These are phyloP conservation scores for Agrochola litura DNA, from an alignment of 2,888 invertebrate genomes.

Conservation along the genomic window DNA sequence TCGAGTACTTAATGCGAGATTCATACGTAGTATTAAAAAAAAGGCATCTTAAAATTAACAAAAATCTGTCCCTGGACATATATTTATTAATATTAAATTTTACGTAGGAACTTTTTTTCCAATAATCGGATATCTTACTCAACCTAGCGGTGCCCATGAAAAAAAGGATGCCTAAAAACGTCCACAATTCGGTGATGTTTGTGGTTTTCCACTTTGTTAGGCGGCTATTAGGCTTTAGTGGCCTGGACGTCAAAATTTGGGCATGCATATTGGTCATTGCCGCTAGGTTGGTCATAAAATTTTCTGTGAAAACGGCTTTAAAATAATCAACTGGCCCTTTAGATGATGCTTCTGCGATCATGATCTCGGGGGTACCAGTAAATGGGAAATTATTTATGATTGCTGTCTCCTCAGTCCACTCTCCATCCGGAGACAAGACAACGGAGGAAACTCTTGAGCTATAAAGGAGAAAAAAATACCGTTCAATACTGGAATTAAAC, in stretches of 20 bases:
- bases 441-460: neutral
- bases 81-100: neutral
- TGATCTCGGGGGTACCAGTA: conserved; percentile 5
- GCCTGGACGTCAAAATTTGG: neutral
- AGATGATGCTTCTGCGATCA: too few relatives aligned
- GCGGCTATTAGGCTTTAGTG: neutral
- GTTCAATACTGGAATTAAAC: neutral
- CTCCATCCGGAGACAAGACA: neutral
- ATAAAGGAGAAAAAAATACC: neutral
- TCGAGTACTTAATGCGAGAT: too few relatives aligned
- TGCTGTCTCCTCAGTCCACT: conserved; percentile 1
- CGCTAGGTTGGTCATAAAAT: neutral
- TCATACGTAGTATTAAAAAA: too few relatives aligned
- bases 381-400: neutral
- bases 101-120: neutral
- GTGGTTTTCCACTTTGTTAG: too few relatives aligned
- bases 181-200: too few relatives aligned
- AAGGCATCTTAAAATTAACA: conserved; percentile 20
- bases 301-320: too few relatives aligned
- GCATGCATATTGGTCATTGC: neutral
- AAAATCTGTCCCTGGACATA: conserved; percentile 36
- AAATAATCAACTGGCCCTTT: too few relatives aligned
- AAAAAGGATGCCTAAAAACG: neutral
- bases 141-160: conserved; percentile 15
- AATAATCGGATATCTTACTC: conserved; percentile 8